Percentiles rank a stretch among this genome's conserved stretches.
Conservation (phyloP, 2,797 vertebrate genomes). For the Hydrolagus colliei region DNA sequence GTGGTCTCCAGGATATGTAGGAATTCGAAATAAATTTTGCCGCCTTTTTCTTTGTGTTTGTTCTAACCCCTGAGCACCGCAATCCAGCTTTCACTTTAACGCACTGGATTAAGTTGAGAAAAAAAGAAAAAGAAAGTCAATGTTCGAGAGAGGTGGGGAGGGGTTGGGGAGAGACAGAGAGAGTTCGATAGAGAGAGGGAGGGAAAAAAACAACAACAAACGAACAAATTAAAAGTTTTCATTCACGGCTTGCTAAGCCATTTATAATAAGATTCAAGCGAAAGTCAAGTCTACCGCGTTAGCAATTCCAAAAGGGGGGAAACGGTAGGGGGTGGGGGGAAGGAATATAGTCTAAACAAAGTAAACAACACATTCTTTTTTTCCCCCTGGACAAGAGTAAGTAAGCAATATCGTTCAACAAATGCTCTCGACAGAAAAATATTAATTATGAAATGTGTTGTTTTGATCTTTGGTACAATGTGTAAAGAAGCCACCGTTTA, state of each 20-base stretch:
- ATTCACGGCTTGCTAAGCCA: constrained; percentile 51
- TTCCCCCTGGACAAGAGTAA: constrained; percentile 37
- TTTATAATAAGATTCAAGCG: constrained; percentile 40
- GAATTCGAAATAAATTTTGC: constrained; percentile 52
- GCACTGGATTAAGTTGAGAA: constrained; percentile 60
- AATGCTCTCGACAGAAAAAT: constrained; percentile 16
- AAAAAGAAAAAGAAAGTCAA: constrained; percentile 43
- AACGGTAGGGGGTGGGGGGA: neutral
- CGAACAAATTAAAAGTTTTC: constrained; percentile 25
- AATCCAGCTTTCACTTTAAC: constrained; percentile 60
- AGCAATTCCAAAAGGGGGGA: constrained; percentile 49
- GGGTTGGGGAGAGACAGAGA: constrained; percentile 36
- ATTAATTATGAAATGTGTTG: constrained; percentile 33
- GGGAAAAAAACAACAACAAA: too few species aligned
- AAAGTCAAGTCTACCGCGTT: constrained; percentile 54
- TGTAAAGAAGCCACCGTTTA: constrained; percentile 39
- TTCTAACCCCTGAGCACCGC: constrained; percentile 71
- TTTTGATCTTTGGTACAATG: constrained; percentile 53
- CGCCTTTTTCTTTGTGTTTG: constrained; percentile 45
- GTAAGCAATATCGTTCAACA: constrained; percentile 38
- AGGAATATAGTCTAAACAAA: constrained; percentile 43
- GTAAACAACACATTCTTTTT: constrained; percentile 49
- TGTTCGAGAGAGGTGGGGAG: constrained; percentile 21
- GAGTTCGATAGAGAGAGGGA: constrained; percentile 37
- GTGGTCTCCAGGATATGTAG: constrained; percentile 42